Percentiles rank a stretch among this genome's conserved stretches.
Evolutionary conservation across 2,797 vertebrate species (phyloP).

Genomic region (Rhyacichthys aspro): DNA sequence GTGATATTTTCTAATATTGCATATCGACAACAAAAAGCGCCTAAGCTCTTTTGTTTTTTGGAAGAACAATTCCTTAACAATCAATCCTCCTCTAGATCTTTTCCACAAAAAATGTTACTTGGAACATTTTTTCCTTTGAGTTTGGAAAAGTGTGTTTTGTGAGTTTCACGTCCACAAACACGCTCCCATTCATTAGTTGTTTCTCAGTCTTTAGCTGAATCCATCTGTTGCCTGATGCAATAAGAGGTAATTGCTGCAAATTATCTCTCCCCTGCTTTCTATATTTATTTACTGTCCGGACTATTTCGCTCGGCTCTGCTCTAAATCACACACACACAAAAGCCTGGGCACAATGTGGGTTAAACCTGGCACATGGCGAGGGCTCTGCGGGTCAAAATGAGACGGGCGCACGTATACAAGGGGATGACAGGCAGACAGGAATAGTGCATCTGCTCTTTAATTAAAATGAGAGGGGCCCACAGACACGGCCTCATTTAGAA

Average conservation of each 20-base stretch:
- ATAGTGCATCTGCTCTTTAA: conserved; percentile 71
- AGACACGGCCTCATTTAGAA: conserved; percentile 61
- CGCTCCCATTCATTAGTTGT: conserved; percentile 45
- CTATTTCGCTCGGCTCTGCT: not conserved
- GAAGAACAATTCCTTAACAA: conserved; percentile 1
- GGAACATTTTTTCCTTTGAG: too few relatives aligned
- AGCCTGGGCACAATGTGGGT: conserved; percentile 53
- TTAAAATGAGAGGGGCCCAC: conserved; percentile 66
- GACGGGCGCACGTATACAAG: conserved; percentile 37
- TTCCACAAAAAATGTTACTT: not conserved
- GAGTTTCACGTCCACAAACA: conserved; percentile 27
- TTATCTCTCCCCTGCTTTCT: conserved; percentile 35
- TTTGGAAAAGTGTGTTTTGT: conserved; percentile 22
- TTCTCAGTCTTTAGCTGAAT: conserved; percentile 54
- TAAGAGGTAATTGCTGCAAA: conserved; percentile 53
- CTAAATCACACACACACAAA: conserved; percentile 11
- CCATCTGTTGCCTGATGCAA: conserved; percentile 71
- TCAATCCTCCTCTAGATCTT: not conserved
- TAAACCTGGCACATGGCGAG: conserved; percentile 63
- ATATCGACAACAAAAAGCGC: too few relatives aligned
- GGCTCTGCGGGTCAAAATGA: conserved; percentile 49
- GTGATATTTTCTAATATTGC: too few relatives aligned
- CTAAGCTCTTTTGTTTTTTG: not conserved
- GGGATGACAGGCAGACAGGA: conserved; percentile 61
- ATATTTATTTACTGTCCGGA: conserved; percentile 38